Conservation (phyloP, 2,888 invertebrate genomes). For the Sesamia inferens region DNA sequence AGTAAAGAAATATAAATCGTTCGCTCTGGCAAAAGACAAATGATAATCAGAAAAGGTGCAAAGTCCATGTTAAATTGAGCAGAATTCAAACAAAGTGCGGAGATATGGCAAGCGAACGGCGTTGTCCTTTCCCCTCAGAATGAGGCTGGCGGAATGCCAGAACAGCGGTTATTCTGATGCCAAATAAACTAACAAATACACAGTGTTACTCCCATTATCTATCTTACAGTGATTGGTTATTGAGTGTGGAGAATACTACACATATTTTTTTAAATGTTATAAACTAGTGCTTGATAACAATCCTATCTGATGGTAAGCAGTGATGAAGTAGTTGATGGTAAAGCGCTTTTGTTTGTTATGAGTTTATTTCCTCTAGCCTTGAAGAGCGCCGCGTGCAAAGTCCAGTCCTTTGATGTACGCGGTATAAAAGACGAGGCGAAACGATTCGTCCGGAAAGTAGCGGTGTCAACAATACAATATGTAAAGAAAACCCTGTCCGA, state of each 20-base stretch:
- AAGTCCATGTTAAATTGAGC: constrained; percentile 48
- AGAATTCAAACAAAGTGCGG: constrained; percentile 29
- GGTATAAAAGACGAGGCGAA: no score
- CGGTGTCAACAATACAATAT: no score
- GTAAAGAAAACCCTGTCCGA: no score
- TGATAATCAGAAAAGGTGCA: neutral
- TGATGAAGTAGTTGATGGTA: no score
- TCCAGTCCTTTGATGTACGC: no score
- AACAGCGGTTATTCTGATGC: constrained; percentile 36
- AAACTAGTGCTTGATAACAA: no score
- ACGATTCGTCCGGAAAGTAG: no score
- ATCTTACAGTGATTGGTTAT: constrained; percentile 1
- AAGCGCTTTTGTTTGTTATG: no score
- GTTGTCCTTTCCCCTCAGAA: constrained; percentile 25
- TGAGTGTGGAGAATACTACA: neutral
- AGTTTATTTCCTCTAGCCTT: no score
- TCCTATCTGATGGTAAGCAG: no score
- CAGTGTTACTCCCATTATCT: constrained; percentile 1
- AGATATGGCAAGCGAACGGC: constrained; percentile 16
- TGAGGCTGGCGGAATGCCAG: constrained; percentile 45
- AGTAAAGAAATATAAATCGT: neutral
- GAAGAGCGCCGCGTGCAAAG: no score
- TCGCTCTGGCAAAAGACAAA: neutral
- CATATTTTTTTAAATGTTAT: no score
- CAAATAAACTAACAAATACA: constrained; percentile 45